These are phyloP conservation scores for Drosophila birchii DNA, from an alignment of 2,888 invertebrate species.

Conservation along the genomic window DNA sequence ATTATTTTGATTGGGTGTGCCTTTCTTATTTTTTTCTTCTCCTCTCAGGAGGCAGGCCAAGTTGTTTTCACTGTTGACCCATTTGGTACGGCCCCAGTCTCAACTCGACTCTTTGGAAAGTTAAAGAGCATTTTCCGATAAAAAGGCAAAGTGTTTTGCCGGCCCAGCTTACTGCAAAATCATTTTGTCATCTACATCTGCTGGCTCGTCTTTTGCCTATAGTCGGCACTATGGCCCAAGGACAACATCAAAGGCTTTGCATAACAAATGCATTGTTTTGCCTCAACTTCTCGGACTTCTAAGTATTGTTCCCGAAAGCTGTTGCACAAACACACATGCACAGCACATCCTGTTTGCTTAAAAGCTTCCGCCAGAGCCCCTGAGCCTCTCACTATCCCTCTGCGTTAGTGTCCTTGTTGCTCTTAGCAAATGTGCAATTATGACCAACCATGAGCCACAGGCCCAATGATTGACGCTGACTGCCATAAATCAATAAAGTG, in stretches of 20 bases:
- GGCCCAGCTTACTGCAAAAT: conserved; percentile 30
- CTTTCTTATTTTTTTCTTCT: conserved; percentile 21
- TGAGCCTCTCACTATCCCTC: not conserved
- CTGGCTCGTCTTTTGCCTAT: conserved; percentile 45
- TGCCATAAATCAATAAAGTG: conserved; percentile 74
- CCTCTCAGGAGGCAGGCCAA: conserved; percentile 33
- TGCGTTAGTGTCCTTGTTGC: conserved; percentile 44
- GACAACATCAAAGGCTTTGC: conserved; percentile 78
- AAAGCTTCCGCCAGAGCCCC: conserved; percentile 69
- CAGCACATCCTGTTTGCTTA: conserved; percentile 76
- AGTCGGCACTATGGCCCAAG: conserved; percentile 54
- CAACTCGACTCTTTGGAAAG: conserved; percentile 24
- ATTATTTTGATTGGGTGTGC: conserved; percentile 60
- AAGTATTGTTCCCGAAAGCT: conserved; percentile 67
- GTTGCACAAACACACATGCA: conserved; percentile 52
- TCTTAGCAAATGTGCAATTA: conserved; percentile 74
- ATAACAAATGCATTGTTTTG: conserved; percentile 75
- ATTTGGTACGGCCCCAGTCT: conserved; percentile 60
- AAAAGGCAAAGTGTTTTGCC: conserved; percentile 43
- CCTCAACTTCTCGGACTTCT: conserved; percentile 52
- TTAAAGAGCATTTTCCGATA: conserved; percentile 55
- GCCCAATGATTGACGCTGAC: conserved; percentile 63
- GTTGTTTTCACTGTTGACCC: conserved; percentile 60
- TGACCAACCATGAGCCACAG: conserved; percentile 44
- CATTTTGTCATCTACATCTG: conserved; percentile 41